These are phyloP conservation scores for Argynnis bischoffii DNA, from an alignment of 2,888 invertebrate species.

Conservation along the genomic window DNA sequence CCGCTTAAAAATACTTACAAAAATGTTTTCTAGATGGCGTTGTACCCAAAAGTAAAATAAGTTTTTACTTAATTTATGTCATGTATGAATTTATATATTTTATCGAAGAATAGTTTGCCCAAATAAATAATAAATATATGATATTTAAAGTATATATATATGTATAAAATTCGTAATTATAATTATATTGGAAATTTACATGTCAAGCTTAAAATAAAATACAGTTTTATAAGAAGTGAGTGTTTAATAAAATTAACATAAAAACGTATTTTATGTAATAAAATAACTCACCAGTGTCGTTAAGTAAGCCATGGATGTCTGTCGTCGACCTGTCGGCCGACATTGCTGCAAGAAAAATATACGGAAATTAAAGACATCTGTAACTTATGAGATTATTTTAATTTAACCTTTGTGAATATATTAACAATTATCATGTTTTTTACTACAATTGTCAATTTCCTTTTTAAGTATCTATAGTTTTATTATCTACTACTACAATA, in stretches of 20 bases:
- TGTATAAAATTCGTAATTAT: no score
- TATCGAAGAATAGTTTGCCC: no score
- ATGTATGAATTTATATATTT: no score
- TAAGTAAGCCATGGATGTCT: slow-evolving; percentile 84
- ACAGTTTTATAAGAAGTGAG: no score
- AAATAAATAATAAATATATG: no score
- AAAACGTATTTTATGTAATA: slow-evolving; percentile 1
- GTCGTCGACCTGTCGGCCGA: slow-evolving; percentile 84
- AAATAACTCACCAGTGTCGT: slow-evolving; percentile 81
- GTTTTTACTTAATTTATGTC: background rate
- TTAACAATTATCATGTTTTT: background rate
- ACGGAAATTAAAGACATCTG: background rate
- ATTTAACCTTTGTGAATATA: background rate
- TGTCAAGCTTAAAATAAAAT: no score
- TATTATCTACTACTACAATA: no score
- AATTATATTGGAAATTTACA: no score
- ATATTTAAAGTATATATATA: no score
- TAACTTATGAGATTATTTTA: background rate
- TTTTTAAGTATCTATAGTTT: no score
- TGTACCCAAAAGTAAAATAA: background rate
- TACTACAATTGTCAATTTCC: no score
- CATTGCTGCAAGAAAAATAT: slow-evolving; percentile 82
- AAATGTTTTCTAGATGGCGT: slow-evolving; percentile 35
- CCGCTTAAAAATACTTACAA: slow-evolving; percentile 2
- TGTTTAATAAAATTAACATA: no score